Percentiles rank a stretch among this genome's conserved stretches.
phyloP scores from a whole-genome alignment of 2,888 invertebrate genomes.

The Amphipoea lucens region DNA sequence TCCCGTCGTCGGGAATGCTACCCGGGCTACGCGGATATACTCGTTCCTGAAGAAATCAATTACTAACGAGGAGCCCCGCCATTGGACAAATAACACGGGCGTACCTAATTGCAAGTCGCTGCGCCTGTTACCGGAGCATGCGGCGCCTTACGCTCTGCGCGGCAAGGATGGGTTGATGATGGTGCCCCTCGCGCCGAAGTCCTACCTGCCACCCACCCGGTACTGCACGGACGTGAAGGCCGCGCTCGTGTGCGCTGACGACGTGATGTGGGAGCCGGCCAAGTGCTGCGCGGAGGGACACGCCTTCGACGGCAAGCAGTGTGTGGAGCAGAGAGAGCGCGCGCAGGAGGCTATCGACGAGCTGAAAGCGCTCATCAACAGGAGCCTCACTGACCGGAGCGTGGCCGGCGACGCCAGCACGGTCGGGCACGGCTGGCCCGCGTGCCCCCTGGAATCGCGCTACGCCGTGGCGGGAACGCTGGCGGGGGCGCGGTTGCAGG shows the following conservation, averaged over 20 bases:
- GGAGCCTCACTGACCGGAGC: too few species aligned
- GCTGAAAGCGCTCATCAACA: conserved; percentile 76
- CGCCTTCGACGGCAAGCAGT: conserved; percentile 88
- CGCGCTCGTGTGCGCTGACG: conserved; percentile 91
- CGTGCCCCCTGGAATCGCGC: conserved; percentile 85
- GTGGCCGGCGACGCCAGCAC: conserved; percentile 81
- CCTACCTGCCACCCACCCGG: conserved; percentile 89
- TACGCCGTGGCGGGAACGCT: conserved; percentile 91
- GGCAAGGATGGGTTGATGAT: conserved; percentile 92
- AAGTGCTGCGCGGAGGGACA: conserved; percentile 93
- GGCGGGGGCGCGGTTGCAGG: conserved; percentile 85
- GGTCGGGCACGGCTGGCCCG: conserved; percentile 89
- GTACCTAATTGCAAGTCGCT: conserved; percentile 80
- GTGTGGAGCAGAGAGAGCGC: conserved; percentile 80
- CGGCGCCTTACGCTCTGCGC: conserved; percentile 88
- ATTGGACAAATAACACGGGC: conserved; percentile 76
- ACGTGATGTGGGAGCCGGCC: conserved; percentile 81
- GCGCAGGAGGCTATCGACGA: conserved; percentile 79
- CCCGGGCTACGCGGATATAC: conserved; percentile 91
- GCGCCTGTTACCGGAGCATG: conserved; percentile 81
- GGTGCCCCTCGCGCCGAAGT: conserved; percentile 83
- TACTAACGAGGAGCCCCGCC: conserved; percentile 34
- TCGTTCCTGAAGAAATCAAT: conserved; percentile 70
- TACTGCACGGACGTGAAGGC: conserved; percentile 93
- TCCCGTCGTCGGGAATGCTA: conserved; percentile 83